Conservation (phyloP, 2,797 vertebrate genomes). For the Clarias platycephalus region DNA sequence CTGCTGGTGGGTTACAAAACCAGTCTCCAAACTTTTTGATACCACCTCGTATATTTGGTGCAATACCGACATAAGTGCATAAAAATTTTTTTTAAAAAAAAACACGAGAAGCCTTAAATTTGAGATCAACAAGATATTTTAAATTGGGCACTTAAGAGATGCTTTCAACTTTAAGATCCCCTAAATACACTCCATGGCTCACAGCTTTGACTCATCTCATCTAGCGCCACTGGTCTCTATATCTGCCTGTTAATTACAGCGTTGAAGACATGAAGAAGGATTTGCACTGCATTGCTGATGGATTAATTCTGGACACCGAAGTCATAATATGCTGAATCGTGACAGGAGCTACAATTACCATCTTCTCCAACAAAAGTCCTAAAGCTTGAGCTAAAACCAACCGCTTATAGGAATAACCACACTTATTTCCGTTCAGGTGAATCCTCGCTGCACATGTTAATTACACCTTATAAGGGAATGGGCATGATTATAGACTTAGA, state of each 20-base stretch:
- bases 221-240: background rate
- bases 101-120: background rate
- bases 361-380: background rate
- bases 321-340: background rate
- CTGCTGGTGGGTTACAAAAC: too few species aligned
- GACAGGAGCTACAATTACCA: background rate
- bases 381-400: background rate
- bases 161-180: background rate
- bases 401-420: background rate
- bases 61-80: too few species aligned
- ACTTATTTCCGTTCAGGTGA: background rate
- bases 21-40: too few species aligned
- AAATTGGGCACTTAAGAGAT: background rate
- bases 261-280: background rate
- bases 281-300: background rate
- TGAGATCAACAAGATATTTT: background rate
- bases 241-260: background rate
- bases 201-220: background rate
- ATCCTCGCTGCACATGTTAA: background rate
- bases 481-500: background rate
- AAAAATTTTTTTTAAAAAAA: background rate
- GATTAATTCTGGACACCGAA: background rate
- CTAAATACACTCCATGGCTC: background rate
- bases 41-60: too few species aligned
- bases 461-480: background rate